These are phyloP conservation scores for Upupa epops DNA, from an alignment of 2,113 vertebrate species.

Conservation along the genomic window DNA sequence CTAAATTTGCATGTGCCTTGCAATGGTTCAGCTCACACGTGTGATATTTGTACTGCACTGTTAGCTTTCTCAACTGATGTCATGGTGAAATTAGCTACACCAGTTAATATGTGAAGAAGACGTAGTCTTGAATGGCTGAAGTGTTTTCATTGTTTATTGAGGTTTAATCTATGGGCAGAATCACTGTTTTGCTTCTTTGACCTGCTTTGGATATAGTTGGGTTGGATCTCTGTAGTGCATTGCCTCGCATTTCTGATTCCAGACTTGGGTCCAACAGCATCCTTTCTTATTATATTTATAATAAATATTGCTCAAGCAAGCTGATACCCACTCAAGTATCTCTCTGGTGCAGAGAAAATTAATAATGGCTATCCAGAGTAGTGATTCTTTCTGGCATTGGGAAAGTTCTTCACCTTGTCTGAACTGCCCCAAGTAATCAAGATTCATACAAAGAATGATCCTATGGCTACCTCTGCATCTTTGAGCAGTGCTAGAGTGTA, in stretches of 20 bases:
- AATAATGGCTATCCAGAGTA: neutral
- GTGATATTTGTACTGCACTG: neutral
- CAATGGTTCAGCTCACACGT: neutral
- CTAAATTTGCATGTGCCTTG: neutral
- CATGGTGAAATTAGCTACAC: neutral
- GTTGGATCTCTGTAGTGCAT: neutral
- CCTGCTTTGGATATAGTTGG: neutral
- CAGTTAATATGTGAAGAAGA: conserved; percentile 47
- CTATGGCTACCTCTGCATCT: neutral
- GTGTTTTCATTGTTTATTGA: conserved; percentile 46
- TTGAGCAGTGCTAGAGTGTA: neutral
- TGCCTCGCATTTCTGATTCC: neutral
- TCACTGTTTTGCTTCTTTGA: neutral
- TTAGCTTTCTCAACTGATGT: neutral
- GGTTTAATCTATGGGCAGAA: conserved; percentile 21
- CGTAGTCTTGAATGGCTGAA: conserved; percentile 29
- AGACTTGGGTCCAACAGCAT: neutral
- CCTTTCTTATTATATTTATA: neutral
- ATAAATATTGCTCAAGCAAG: conserved; percentile 25
- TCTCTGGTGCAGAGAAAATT: neutral
- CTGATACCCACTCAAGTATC: neutral
- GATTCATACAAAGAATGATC: neutral
- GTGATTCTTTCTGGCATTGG: rapidly evolving
- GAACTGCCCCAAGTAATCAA: neutral
- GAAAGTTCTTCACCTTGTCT: neutral